Conservation (phyloP, 30 jellyfish, hydroid and myxozoan species). For the Chironex yamaguchii region DNA sequence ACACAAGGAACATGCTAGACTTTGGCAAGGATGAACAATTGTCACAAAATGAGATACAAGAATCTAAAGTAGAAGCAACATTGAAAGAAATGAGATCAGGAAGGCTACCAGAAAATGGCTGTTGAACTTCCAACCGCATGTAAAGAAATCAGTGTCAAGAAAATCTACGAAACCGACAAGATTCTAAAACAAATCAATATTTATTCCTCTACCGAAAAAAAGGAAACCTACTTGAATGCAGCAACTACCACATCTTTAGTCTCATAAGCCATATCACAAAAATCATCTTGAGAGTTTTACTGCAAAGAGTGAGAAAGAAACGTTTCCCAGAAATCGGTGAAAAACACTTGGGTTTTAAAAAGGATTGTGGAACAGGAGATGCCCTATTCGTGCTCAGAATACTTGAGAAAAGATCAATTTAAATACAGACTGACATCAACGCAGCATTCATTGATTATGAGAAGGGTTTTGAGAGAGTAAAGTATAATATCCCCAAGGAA, state of each 20-base stretch:
- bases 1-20: too few species aligned
- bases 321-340: slow-evolving; percentile 10
- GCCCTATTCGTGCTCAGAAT: slow-evolving; percentile 13
- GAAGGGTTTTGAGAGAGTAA: slow-evolving; percentile 20
- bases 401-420: background rate
- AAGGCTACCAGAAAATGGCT: too few species aligned
- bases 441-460: slow-evolving; percentile 6
- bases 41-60: too few species aligned
- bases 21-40: too few species aligned
- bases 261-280: slow-evolving; percentile 33
- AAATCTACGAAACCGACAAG: too few species aligned
- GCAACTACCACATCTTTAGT: slow-evolving; percentile 1
- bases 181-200: slow-evolving; percentile 2
- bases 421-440: slow-evolving; percentile 6
- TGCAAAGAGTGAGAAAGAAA: slow-evolving; percentile 10
- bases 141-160: too few species aligned
- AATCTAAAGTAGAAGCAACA: too few species aligned
- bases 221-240: slow-evolving; percentile 22
- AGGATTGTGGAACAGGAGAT: slow-evolving; percentile 8
- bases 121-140: too few species aligned
- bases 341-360: slow-evolving; percentile 10
- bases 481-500: background rate
- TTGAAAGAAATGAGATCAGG: too few species aligned
- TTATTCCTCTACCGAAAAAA: slow-evolving; percentile 26
- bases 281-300: slow-evolving; percentile 6